Evolutionary conservation across 2,888 invertebrate species (phyloP), one percentile per base, ranked within the genome.

Genomic region (Phragmatobia fuliginosa): DNA sequence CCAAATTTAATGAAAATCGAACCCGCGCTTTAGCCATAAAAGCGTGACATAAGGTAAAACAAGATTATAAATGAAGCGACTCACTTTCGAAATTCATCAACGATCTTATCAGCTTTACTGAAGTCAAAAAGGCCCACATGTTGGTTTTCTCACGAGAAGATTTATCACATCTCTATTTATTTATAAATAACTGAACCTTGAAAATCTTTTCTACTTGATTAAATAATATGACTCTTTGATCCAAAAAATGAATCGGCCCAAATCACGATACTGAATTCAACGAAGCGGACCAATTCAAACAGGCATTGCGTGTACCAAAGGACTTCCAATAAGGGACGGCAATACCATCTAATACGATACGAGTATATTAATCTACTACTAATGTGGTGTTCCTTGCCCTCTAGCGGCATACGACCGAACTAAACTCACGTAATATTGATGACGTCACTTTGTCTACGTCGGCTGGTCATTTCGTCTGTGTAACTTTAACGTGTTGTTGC

Each of bases 331-430:
- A 89, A 90, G 82, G 76, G 80, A 68, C 68, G 74, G 72, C 78
- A 82, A 85, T 85, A 84, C 85, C 80, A 82, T 84, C 87, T 84
- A 81, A 82, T 83, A 82, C 81, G 83, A 87, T 82, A 81, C 85
- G 83, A 85, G 88, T 90, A 83, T 92, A 94, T 93, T 94, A 93
- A 93, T 94, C 92, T 92, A 87, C 89, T 88, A 85, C 90, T 94
- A 94, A 94, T 93, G 92, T 87, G 89, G 86, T 90, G 88, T 88
- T 85, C 89, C 87, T 85, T 88, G 85, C 88, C 88, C 89, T 86
- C 84, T 83, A 81, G 86, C 85, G 84, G 84, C 73, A 71, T 79
- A 83, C 75, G 73, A 80, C 80, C 76, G 81, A 84, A 85, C 86
- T 84, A 82, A 87, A 85, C 85, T 83, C 85, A 74, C 75, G 56